A percentile compares a stretch with the other conserved stretches of the same genome.
phyloP scores from a whole-genome alignment of 2,888 invertebrate species.

The Dryadula phaetusa region DNA sequence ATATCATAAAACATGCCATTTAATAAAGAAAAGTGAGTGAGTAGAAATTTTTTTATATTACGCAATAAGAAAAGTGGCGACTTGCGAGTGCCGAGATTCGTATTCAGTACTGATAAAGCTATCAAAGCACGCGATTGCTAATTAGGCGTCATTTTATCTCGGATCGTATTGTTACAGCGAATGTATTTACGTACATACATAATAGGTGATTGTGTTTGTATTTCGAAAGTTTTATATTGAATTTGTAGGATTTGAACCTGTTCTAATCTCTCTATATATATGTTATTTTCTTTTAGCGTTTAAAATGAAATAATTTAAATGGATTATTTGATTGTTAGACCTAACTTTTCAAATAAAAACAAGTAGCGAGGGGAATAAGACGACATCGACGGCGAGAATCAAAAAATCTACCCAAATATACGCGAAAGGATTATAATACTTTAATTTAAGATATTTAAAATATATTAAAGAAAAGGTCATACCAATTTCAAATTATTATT shows the following conservation, averaged over 20 bases:
- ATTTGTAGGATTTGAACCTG: neutral
- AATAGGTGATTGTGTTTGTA: neutral
- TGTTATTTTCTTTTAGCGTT: too few relatives aligned
- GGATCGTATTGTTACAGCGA: neutral
- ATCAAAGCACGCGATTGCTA: conserved; percentile 47
- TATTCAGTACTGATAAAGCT: conserved; percentile 37
- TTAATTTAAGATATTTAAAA: too few relatives aligned
- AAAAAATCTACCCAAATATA: too few relatives aligned
- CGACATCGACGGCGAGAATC: too few relatives aligned
- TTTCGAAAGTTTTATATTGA: neutral
- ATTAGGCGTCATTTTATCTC: conserved; percentile 52
- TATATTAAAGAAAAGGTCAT: too few relatives aligned
- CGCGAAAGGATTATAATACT: too few relatives aligned
- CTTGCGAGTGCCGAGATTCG: conserved; percentile 33
- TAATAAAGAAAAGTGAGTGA: conserved; percentile 8
- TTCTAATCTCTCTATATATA: too few relatives aligned
- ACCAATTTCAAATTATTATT: too few relatives aligned
- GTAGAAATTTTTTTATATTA: conserved; percentile 14
- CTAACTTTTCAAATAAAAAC: too few relatives aligned
- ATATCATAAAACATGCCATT: neutral
- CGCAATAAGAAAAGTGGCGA: conserved; percentile 21
- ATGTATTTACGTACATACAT: neutral
- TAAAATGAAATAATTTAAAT: too few relatives aligned
- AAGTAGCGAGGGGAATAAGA: too few relatives aligned
- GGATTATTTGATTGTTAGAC: too few relatives aligned